Conservation (phyloP, 2,888 invertebrate species). For the Odontocolon sp. region DNA sequence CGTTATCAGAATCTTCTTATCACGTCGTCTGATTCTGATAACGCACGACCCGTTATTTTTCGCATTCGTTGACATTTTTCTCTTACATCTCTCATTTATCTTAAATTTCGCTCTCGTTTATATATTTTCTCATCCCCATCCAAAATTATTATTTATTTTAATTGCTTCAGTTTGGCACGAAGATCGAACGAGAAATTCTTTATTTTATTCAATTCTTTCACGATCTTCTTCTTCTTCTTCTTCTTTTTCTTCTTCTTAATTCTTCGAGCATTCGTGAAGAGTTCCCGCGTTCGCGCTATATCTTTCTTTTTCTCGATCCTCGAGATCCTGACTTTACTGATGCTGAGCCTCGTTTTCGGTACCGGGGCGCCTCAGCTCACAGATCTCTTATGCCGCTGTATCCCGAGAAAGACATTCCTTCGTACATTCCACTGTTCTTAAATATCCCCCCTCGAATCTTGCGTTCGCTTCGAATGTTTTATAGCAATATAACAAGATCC, state of each 20-base stretch:
- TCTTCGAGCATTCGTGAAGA: neutral
- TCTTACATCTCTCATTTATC: neutral
- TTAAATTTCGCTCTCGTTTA: too few species aligned
- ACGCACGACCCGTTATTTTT: slow-evolving; percentile 15
- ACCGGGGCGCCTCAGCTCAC: slow-evolving; percentile 32
- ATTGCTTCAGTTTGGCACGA: neutral
- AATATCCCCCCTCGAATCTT: slow-evolving; percentile 49
- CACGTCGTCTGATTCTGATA: slow-evolving; percentile 10
- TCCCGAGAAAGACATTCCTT: slow-evolving; percentile 42
- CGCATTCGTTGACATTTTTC: too few species aligned
- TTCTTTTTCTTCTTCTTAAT: neutral
- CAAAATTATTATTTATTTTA: too few species aligned
- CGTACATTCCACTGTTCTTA: slow-evolving; percentile 56
- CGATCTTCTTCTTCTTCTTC: neutral
- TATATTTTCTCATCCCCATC: too few species aligned
- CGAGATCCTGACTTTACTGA: slow-evolving; percentile 19
- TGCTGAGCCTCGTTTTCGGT: slow-evolving; percentile 40
- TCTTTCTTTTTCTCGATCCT: slow-evolving; percentile 25
- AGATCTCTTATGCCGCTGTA: slow-evolving; percentile 31
- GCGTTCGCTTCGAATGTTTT: slow-evolving; percentile 55
- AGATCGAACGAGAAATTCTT: slow-evolving; percentile 34
- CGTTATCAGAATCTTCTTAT: slow-evolving; percentile 13
- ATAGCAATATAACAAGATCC: slow-evolving; percentile 52
- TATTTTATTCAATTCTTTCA: slow-evolving; percentile 39
- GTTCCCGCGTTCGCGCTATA: too few species aligned